These are phyloP conservation scores for Eptesicus fuscus DNA, from an alignment of 2,113 vertebrate genomes.

Conservation along the genomic window DNA sequence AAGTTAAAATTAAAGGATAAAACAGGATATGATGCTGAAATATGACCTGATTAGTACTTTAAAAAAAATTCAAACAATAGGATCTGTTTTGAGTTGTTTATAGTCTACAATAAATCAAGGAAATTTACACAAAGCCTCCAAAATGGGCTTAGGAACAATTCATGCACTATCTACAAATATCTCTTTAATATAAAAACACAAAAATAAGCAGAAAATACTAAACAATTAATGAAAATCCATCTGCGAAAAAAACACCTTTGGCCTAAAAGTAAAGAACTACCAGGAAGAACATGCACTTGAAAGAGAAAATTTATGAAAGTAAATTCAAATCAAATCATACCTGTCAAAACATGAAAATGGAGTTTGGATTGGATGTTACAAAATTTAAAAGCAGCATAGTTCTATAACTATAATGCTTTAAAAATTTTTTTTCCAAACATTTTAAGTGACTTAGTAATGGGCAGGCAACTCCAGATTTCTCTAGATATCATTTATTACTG, in stretches of 20 bases:
- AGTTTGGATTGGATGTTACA: background rate
- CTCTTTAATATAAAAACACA: constrained; percentile 34
- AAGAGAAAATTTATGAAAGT: constrained; percentile 18
- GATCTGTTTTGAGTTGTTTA: constrained; percentile 12
- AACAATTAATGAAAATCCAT: constrained; percentile 38
- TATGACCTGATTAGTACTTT: constrained; percentile 37
- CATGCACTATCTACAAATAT: constrained; percentile 33
- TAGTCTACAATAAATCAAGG: background rate
- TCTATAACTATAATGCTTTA: background rate
- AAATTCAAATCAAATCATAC: background rate
- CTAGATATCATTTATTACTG: constrained; percentile 7
- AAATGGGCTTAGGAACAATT: constrained; percentile 2
- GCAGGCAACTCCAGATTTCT: background rate
- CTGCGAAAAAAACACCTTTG: background rate
- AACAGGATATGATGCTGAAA: background rate
- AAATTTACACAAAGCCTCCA: background rate
- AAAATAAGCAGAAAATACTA: constrained; percentile 29
- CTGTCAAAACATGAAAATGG: background rate
- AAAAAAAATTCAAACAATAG: background rate
- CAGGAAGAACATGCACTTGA: background rate
- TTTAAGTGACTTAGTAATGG: constrained; percentile 33
- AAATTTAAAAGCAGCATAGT: constrained; percentile 21
- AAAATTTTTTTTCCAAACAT: constrained; percentile 11
- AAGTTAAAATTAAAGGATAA: background rate
- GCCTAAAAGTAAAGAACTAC: constrained; percentile 20